phyloP scores from a whole-genome alignment of 2,888 invertebrate genomes.

The Galeopsomyia nigrocyanea region DNA sequence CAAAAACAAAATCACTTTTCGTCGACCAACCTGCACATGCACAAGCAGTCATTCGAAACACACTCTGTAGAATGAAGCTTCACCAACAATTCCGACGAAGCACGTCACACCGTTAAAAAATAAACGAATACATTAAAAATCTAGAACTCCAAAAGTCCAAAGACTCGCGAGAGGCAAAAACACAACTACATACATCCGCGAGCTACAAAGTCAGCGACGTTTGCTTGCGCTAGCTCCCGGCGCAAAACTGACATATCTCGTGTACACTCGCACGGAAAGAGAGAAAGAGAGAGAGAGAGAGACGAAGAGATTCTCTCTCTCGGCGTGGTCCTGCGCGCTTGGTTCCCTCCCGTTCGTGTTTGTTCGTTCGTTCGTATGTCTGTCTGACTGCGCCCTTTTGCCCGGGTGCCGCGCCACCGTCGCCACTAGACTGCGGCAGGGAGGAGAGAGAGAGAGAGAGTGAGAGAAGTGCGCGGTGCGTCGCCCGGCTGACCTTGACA shows the following conservation, averaged over 20 bases:
- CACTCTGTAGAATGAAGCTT: no score
- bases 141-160: no score
- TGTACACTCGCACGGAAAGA: no score
- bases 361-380: constrained; percentile 4
- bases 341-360: constrained; percentile 9
- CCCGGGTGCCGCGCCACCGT: constrained; percentile 35
- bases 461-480: constrained; percentile 56
- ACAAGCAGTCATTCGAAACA: no score
- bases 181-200: no score
- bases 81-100: no score
- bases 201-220: not conserved
- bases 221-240: constrained; percentile 30
- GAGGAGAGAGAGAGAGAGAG: not conserved
- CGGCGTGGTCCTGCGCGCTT: not conserved
- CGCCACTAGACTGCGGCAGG: constrained; percentile 16
- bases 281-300: no score
- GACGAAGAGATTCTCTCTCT: not conserved
- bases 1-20: no score
- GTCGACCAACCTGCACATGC: no score
- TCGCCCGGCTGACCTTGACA: constrained; percentile 68
- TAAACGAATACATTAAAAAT: no score
- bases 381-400: constrained; percentile 17
- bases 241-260: constrained; percentile 32
- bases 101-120: no score
- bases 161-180: no score